phyloP scores from a whole-genome alignment of 2,888 invertebrate genomes.

The Phaedon cochleariae region DNA sequence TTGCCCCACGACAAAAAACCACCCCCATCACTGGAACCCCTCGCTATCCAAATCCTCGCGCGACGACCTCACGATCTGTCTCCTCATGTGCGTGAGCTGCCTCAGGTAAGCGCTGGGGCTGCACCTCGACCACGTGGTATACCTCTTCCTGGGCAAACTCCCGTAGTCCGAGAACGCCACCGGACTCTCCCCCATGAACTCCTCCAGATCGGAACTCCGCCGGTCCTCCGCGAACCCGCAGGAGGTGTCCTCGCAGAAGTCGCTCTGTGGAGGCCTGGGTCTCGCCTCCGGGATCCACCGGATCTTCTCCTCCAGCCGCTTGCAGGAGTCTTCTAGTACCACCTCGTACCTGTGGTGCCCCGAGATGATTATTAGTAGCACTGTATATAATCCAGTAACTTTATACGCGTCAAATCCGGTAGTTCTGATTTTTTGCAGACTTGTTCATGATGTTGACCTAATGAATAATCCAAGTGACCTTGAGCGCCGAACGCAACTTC shows the following conservation, averaged over 20 bases:
- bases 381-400: too few species aligned
- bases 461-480: too few species aligned
- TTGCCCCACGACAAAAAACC: not conserved
- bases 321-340: constrained; percentile 56
- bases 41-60: constrained; percentile 56
- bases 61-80: constrained; percentile 66
- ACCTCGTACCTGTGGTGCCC: too few species aligned
- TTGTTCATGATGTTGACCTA: too few species aligned
- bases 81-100: constrained; percentile 67
- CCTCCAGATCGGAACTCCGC: constrained; percentile 8
- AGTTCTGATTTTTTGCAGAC: too few species aligned
- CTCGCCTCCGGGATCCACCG: constrained; percentile 33
- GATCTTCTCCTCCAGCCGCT: constrained; percentile 55
- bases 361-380: too few species aligned
- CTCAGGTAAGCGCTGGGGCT: constrained; percentile 68
- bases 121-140: constrained; percentile 46
- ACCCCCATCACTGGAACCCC: not conserved
- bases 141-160: constrained; percentile 53
- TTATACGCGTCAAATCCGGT: too few species aligned
- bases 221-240: constrained; percentile 3
- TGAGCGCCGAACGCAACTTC: too few species aligned
- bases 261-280: not conserved
- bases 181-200: constrained; percentile 23
- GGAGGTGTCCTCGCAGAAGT: constrained; percentile 19
- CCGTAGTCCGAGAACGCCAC: constrained; percentile 61